Conservation (phyloP, 2,113 vertebrate species). For the Eubucco bourcierii region DNA sequence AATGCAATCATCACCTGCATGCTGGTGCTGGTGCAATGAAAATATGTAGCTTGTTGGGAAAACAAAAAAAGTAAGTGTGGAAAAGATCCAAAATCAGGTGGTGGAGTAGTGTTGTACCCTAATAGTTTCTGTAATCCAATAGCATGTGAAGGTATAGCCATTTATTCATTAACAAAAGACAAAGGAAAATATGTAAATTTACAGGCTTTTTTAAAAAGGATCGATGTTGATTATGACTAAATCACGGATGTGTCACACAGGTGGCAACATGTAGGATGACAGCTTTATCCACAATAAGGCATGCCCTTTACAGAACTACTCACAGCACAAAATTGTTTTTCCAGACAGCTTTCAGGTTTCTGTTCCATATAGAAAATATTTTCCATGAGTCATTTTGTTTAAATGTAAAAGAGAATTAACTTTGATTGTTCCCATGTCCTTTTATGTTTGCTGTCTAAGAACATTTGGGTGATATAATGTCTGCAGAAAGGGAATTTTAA, state of each 20-base stretch:
- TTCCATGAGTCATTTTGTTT: slow-evolving; percentile 23
- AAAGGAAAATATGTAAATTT: neutral
- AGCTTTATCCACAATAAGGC: slow-evolving; percentile 11
- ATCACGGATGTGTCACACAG: neutral
- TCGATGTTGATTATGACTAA: neutral
- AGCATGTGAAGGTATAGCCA: neutral
- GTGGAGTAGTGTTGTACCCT: neutral
- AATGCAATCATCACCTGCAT: neutral
- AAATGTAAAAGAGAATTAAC: slow-evolving; percentile 16
- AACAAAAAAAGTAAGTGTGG: neutral
- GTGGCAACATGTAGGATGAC: slow-evolving; percentile 1
- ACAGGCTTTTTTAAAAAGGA: neutral
- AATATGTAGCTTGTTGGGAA: neutral
- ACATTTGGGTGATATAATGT: neutral
- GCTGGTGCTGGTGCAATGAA: neutral
- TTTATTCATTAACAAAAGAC: neutral
- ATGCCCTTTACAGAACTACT: slow-evolving; percentile 1
- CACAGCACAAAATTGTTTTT: neutral
- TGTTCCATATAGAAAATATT: slow-evolving; percentile 33
- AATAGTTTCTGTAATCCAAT: neutral
- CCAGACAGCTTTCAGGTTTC: slow-evolving; percentile 31
- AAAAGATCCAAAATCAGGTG: neutral
- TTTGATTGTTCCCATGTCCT: neutral
- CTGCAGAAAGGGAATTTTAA: slow-evolving; percentile 28
- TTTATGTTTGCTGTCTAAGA: slow-evolving; percentile 47